These are phyloP conservation scores for Parotia lawesii DNA, from an alignment of 2,113 vertebrate species.

Conservation along the genomic window DNA sequence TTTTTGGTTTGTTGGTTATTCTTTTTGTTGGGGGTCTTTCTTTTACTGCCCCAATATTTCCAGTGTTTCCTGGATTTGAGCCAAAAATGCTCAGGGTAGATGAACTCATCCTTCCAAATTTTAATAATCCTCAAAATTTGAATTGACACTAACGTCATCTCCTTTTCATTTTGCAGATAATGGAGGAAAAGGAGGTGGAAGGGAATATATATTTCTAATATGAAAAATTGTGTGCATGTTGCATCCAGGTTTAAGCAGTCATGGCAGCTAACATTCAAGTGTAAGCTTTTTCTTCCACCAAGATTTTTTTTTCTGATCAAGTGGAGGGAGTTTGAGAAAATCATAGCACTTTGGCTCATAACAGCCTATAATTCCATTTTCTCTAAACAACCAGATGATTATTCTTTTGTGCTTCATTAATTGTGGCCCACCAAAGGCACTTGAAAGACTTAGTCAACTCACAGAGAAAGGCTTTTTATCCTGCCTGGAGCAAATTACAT, in stretches of 20 bases:
- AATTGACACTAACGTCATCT: neutral
- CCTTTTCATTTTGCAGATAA: neutral
- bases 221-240: neutral
- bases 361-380: conserved; percentile 10
- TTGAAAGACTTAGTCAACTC: neutral
- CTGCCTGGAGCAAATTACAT: neutral
- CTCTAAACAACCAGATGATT: neutral
- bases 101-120: neutral
- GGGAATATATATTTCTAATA: neutral
- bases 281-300: neutral
- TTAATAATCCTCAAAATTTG: neutral
- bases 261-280: neutral
- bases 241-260: neutral
- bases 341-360: neutral
- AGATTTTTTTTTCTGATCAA: neutral
- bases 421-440: neutral
- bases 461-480: neutral
- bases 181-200: neutral
- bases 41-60: neutral
- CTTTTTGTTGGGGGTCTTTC: neutral
- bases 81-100: neutral
- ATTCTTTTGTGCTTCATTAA: conserved; percentile 3
- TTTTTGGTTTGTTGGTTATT: neutral
- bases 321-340: neutral
- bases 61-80: neutral